phyloP scores from a whole-genome alignment of 2,113 vertebrate species.

The Hassar affinis region DNA sequence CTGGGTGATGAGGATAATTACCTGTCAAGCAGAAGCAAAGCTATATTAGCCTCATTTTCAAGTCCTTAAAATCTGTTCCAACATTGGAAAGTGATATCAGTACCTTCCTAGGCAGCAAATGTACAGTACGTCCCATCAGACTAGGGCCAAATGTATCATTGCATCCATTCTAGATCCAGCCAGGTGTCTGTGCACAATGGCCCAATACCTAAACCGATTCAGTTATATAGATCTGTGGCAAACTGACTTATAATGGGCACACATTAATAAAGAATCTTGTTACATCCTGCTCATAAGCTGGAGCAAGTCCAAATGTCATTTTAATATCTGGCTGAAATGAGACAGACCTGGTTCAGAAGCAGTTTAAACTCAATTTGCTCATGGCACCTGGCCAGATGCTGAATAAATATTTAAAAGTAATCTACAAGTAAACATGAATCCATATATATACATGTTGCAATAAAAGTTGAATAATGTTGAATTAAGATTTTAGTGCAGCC shows the following conservation, averaged over 20 bases:
- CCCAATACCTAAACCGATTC: background rate
- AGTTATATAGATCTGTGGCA: background rate
- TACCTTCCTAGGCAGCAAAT: background rate
- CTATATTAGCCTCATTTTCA: background rate
- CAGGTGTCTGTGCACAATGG: background rate
- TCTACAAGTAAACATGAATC: background rate
- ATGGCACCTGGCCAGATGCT: background rate
- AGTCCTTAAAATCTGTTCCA: background rate
- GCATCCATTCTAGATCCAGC: background rate
- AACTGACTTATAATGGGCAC: background rate
- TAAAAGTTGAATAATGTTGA: background rate
- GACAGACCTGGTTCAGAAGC: background rate
- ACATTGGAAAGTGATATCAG: background rate
- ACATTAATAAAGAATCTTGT: background rate
- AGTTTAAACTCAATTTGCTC: background rate
- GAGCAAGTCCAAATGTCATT: slow-evolving; percentile 10
- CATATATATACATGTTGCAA: background rate
- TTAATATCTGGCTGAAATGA: slow-evolving; percentile 14
- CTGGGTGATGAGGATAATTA: slow-evolving; percentile 11
- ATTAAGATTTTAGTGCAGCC: background rate
- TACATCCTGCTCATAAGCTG: background rate
- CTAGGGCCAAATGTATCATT: background rate
- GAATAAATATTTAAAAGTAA: background rate
- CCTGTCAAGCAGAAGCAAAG: background rate
- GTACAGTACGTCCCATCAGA: background rate